A percentile compares a stretch with the other conserved stretches of the same genome.
These are phyloP conservation scores for Cotesia typhae DNA, from an alignment of 1,140 invertebrate species.

Conservation along the genomic window DNA sequence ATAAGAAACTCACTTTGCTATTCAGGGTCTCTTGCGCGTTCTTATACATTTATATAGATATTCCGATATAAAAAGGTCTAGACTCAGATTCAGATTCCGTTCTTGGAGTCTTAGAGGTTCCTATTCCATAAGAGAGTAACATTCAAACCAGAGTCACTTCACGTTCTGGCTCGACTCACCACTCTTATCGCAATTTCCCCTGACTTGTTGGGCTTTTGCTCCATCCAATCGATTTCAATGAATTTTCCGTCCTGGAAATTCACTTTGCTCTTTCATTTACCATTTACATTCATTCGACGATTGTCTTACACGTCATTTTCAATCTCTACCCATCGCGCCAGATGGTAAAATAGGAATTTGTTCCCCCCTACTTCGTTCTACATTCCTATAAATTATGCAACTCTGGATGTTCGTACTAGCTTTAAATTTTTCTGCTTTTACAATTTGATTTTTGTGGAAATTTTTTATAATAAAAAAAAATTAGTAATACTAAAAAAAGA, in stretches of 20 bases:
- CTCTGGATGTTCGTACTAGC: too few relatives aligned
- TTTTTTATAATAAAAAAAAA: slow-evolving; percentile 6
- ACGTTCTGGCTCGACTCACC: too few relatives aligned
- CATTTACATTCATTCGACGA: not conserved
- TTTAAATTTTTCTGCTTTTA: not conserved
- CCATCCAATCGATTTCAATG: too few relatives aligned
- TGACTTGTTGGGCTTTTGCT: too few relatives aligned
- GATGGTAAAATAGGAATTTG: slow-evolving; percentile 1
- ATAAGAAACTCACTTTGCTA: slow-evolving; percentile 5
- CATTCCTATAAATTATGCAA: not conserved
- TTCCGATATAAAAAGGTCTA: too few relatives aligned
- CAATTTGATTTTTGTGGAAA: not conserved
- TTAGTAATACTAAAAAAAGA: not conserved
- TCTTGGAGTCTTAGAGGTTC: too few relatives aligned
- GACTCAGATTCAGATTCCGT: too few relatives aligned
- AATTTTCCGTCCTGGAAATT: too few relatives aligned
- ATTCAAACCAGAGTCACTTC: too few relatives aligned
- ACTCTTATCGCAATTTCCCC: too few relatives aligned
- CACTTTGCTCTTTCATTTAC: not conserved
- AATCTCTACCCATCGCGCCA: not conserved
- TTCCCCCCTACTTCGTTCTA: not conserved
- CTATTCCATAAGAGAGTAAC: too few relatives aligned
- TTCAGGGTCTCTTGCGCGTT: not conserved
- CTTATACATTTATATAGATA: not conserved
- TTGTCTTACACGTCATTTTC: slow-evolving; percentile 1